Evolutionary conservation across 2,888 invertebrate genomes (phyloP), one percentile per base, ranked within the genome.

Genomic region (Andrena dorsata): DNA sequence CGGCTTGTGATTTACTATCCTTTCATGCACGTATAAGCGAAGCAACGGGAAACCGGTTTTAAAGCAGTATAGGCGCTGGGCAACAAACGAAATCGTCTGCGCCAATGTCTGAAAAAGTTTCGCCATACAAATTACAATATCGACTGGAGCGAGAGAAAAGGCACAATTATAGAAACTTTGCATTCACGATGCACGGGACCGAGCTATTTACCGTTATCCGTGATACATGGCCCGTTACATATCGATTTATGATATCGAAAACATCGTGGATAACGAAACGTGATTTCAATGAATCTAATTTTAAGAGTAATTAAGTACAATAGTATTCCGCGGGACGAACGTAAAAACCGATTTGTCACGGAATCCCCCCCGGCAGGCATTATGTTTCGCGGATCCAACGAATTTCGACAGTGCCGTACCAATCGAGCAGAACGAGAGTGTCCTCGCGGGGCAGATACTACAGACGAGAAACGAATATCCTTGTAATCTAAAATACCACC

Each of bases 41-140:
- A 83, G 75, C 69, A 81, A 86, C 82, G 72, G 76, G 76, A 82
- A 90, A 90, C 90, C 90, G 90, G 90, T 90, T 90, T 78, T 80
- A 79, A 72, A 69, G 78, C 73, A 73, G 68, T 61, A 84, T 75
- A 71, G 65, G 73, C 63, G 71, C 32, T 35, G 80, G 80, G 82
- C 66, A 84, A 78, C 80, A 76, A 77, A 80, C 80, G 53, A 76
- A 79, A 79, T 64, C 79, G 86, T 63, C 82, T 20, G 78, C 77
- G 73, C 61, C 72, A 58, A 73, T 81, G 47, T 32, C 72, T 81
- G 64, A n/a, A 76, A 70, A 75, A 71, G 56, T 64, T 79, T 80
- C 77, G 28, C 53, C 76, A 53, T 53, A 77, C 60, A 71, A 80
- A 80, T 71, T 61, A 70, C 69, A 41, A 81, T 68, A 56, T 51